Evolutionary conservation across 2,113 vertebrate species (phyloP).

Genomic region (Columba livia): DNA sequence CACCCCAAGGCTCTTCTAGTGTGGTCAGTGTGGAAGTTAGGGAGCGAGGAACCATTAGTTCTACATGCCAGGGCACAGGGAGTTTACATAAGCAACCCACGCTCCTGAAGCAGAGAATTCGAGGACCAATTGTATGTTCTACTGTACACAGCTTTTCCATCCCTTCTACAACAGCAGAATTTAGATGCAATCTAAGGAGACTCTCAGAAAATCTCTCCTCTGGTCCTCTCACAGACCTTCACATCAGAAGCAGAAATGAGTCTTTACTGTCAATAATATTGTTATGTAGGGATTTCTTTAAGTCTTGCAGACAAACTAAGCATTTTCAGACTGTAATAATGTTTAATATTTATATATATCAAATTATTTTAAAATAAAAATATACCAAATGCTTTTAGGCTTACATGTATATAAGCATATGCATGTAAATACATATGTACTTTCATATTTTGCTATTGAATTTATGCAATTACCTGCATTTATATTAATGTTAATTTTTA

Average conservation of each 20-base stretch:
- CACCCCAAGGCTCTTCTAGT: background rate
- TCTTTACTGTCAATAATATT: background rate
- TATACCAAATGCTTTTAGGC: background rate
- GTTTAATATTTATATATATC: background rate
- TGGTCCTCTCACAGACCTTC: background rate
- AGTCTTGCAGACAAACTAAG: background rate
- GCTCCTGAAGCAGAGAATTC: background rate
- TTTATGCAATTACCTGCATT: background rate
- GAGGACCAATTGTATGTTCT: background rate
- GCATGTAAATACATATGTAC: background rate
- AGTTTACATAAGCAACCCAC: background rate
- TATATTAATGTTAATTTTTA: background rate
- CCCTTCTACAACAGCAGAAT: background rate
- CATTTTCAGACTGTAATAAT: background rate
- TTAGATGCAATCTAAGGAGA: background rate
- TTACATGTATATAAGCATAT: background rate
- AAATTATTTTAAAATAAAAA: background rate
- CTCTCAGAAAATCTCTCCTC: background rate
- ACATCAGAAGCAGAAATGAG: background rate
- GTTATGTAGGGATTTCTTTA: background rate
- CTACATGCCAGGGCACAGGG: background rate
- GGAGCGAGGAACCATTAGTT: fast-evolving
- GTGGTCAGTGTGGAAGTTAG: background rate
- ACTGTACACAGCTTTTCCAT: background rate
- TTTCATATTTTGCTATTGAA: background rate